These are phyloP conservation scores for Empis livida DNA, from an alignment of 2,888 invertebrate genomes.

Conservation along the genomic window DNA sequence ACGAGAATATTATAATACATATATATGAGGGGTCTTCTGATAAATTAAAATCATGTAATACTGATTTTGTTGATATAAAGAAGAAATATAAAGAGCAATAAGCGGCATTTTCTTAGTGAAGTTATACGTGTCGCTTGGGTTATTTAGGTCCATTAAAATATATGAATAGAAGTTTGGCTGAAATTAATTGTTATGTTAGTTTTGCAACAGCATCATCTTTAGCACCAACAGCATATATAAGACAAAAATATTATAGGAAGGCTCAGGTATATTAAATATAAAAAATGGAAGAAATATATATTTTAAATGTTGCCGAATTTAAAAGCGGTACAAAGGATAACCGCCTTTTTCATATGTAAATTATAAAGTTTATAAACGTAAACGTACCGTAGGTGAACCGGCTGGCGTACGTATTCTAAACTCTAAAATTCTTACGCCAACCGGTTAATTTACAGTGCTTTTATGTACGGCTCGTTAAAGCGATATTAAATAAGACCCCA, in stretches of 20 bases:
- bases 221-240: slow-evolving; percentile 63
- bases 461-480: too few relatives aligned
- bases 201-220: slow-evolving; percentile 68
- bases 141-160: slow-evolving; percentile 68
- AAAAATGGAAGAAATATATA: slow-evolving; percentile 74
- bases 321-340: slow-evolving; percentile 61
- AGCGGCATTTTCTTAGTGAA: slow-evolving; percentile 68
- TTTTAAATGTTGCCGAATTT: slow-evolving; percentile 82
- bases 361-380: too few relatives aligned
- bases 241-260: slow-evolving; percentile 51
- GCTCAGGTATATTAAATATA: slow-evolving; percentile 45
- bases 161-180: slow-evolving; percentile 64
- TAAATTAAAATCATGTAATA: slow-evolving; percentile 56
- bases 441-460: too few relatives aligned
- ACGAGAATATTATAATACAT: too few relatives aligned
- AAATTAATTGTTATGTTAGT: slow-evolving; percentile 77
- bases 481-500: too few relatives aligned
- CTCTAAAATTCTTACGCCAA: too few relatives aligned
- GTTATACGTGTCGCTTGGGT: slow-evolving; percentile 74
- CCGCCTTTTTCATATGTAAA: too few relatives aligned
- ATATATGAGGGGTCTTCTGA: too few relatives aligned
- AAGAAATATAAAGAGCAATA: slow-evolving; percentile 72
- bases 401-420: too few relatives aligned
- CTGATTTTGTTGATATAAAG: slow-evolving; percentile 55
- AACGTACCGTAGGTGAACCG: too few relatives aligned